Base-by-base conservation (phyloP, 2,888 invertebrate species). In the Nysson spinosus region DNA sequence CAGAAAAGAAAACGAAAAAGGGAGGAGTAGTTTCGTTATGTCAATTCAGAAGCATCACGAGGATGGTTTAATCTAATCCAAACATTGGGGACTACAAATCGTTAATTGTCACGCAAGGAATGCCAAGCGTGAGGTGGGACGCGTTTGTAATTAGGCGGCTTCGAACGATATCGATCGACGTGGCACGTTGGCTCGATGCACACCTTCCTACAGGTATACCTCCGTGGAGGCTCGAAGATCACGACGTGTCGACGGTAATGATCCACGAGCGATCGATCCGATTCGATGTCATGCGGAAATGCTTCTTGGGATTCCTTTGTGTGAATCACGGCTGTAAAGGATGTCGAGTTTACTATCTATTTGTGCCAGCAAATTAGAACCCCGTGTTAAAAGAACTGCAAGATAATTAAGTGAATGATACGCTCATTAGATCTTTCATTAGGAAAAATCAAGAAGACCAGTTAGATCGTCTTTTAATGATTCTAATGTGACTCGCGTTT, bases 21-120 rank as follows among this genome's bases (percentile, higher is more conserved):
- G 9, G 24, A 24, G 1, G 2, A 24, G 24, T 24, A 24, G 9
- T 24, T 6, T 4, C 50, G 52, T 24, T 49, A 55, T 50, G 60
- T 49, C 56, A 37, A 62, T 52, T 37, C 28, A 14, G 35, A 56
- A 52, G 57, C 62, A 46, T 26, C 24, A 19, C 7, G 39, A 24
- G 43, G 30, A 44, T 44, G 62, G 47, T 57, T 60, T 61, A 60
- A 80, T 80, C 79, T 78, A 78, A 81, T 80, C 75, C 77, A 77
- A 81, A 83, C 80, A 79, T 82, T 77, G 78, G 79, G 69, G 66
- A 71, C 72, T 77, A 82, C 81, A 82, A 82, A 84, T 84, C 79
- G 83, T 81, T 83, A 83, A 84, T 84, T 82, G 83, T 82, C 83
- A 83, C 84, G 82, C 79, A 72, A 80, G 72, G 76, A 80, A 80